Percentiles rank a stretch among this genome's conserved stretches.
Conservation (phyloP, 2,797 vertebrate species). For the Steatocranus sp. region DNA sequence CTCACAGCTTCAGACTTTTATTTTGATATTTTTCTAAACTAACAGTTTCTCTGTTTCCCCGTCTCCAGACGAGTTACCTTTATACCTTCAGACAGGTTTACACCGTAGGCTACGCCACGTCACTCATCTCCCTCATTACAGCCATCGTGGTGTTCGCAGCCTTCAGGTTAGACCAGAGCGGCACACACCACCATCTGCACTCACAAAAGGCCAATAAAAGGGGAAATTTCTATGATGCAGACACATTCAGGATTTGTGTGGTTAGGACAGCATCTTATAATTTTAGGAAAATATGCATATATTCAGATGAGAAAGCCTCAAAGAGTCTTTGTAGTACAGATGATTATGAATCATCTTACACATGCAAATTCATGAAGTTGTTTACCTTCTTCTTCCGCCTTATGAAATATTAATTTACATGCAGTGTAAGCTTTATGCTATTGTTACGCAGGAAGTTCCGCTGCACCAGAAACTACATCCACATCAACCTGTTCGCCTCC, state of each 20-base stretch:
- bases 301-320: neutral
- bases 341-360: neutral
- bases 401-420: neutral
- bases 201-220: neutral
- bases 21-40: neutral
- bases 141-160: conserved; percentile 75
- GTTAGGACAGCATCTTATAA: neutral
- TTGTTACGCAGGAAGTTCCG: conserved; percentile 79
- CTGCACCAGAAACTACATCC: conserved; percentile 91
- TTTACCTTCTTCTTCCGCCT: neutral
- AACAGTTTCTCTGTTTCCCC: neutral
- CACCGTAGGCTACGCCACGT: conserved; percentile 80
- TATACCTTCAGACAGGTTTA: conserved; percentile 80
- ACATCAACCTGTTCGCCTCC: conserved; percentile 88
- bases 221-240: neutral
- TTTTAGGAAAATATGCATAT: neutral
- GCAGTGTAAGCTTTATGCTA: neutral
- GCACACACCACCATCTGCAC: neutral
- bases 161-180: conserved; percentile 67
- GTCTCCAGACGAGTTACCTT: conserved; percentile 79
- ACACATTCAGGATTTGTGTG: neutral
- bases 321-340: neutral
- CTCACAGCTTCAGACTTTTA: neutral
- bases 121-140: conserved; percentile 77
- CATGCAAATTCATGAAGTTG: neutral